Conservation (phyloP, 2,888 invertebrate genomes). For the Ornithoptera alexandrae region DNA sequence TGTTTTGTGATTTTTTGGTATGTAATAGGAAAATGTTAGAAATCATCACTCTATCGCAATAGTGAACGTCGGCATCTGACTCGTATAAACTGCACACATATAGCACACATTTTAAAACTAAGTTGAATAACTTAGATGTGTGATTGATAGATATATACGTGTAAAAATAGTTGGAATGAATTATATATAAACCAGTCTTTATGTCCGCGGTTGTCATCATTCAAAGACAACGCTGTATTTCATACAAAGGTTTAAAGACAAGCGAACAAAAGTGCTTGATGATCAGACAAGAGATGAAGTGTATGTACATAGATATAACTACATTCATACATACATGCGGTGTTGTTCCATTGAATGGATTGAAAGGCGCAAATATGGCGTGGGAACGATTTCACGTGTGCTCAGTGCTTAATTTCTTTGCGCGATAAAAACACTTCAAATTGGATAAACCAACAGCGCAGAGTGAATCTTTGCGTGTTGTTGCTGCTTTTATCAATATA, state of each 20-base stretch:
- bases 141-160: background rate
- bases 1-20: too few species aligned
- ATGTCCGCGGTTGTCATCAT: constrained; percentile 28
- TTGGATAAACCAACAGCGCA: constrained; percentile 51
- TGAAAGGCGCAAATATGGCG: constrained; percentile 55
- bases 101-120: background rate
- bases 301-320: constrained; percentile 40
- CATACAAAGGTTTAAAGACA: constrained; percentile 53
- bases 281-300: constrained; percentile 42
- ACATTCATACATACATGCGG: constrained; percentile 18
- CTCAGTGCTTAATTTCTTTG: constrained; percentile 44
- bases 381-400: constrained; percentile 60
- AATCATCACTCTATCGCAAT: too few species aligned
- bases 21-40: too few species aligned
- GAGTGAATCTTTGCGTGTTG: constrained; percentile 41
- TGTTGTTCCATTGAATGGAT: constrained; percentile 45
- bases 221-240: constrained; percentile 47
- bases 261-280: constrained; percentile 54
- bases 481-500: constrained; percentile 11
- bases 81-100: too few species aligned
- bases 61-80: too few species aligned
- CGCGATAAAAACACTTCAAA: constrained; percentile 51
- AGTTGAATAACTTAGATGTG: background rate
- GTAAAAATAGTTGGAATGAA: constrained; percentile 9
- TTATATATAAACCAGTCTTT: constrained; percentile 3